Evolutionary conservation across 2,797 vertebrate species (phyloP), one percentile per base, ranked within the genome.

Genomic region (Brotula barbata): DNA sequence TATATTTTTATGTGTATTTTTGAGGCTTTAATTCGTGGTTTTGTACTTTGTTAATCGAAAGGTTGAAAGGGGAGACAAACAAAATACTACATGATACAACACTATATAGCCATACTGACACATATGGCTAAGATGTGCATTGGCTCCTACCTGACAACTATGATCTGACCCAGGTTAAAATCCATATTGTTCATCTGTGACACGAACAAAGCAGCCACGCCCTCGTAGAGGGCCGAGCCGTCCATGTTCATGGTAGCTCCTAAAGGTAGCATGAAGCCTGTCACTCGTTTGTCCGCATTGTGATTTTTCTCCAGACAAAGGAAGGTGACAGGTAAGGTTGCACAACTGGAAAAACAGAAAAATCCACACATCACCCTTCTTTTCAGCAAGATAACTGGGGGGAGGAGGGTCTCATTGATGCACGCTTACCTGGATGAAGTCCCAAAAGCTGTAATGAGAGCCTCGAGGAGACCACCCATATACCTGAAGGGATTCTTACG

Each of bases 191-290:
- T 92, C 66, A 93, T 84, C 75, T 94, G 93, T 25, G 94, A 92
- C 3, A 95, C 93, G 71, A 95, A 95, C 73, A 95, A 92, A 71
- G 92, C 93, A 5, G 93, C 92, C 48, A 95, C 73, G 68, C 92
- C 92, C 80, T 95, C 93, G 0, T 94, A 95, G 10, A 95, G 85
- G 0, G 93, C 93, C 0, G 89, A 92, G 52, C 93, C 94, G 0
- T 95, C 93, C 93, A 93, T 96, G 83, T 94, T 95, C 76, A 95
- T 89, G 0, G 93, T 94, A 67, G 93, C 93, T 3, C 93, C 93
- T 64, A 93, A 86, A 0, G 93, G 93, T 25, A 94, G 83, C 44
- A 95, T 89, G 19, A 95, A 92, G 55, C 91, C 86, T 0, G 93
- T 94, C 77, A 94, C 90, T 51, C 89, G 87, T 39, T 91, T 93